phyloP scores from a whole-genome alignment of 2,888 invertebrate species.

The Mallateleia sp. region DNA sequence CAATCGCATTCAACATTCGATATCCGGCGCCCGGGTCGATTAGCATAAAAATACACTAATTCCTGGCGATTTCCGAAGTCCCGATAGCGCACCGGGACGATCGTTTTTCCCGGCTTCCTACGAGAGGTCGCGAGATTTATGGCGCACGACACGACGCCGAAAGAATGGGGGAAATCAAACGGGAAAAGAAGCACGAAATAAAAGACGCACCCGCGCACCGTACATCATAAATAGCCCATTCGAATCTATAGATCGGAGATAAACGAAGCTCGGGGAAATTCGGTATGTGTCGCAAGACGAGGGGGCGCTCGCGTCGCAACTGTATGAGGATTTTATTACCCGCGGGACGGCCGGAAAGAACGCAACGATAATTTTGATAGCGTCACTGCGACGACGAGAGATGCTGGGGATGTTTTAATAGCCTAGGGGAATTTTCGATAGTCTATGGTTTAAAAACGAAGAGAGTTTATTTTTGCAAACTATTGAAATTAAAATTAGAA shows the following conservation, averaged over 20 bases:
- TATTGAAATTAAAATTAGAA: no score
- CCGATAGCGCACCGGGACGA: conserved; percentile 46
- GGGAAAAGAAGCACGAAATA: conserved; percentile 55
- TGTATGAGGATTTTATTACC: conserved; percentile 69
- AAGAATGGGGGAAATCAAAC: conserved; percentile 71
- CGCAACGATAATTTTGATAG: conserved; percentile 33
- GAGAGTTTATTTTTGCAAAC: no score
- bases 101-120: conserved; percentile 79
- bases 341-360: conserved; percentile 47
- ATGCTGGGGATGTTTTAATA: not conserved
- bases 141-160: conserved; percentile 79
- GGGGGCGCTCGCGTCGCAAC: conserved; percentile 20
- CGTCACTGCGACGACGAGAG: not conserved
- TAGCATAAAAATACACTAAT: conserved; percentile 86
- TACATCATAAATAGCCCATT: conserved; percentile 86
- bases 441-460: no score
- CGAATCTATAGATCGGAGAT: conserved; percentile 86
- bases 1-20: conserved; percentile 44
- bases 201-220: conserved; percentile 66
- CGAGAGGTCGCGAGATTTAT: conserved; percentile 85
- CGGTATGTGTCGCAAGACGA: conserved; percentile 20
- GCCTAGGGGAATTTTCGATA: conserved; percentile 1
- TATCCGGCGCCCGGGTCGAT: conserved; percentile 73
- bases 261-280: conserved; percentile 78
- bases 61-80: conserved; percentile 80